Percentiles rank a stretch among this genome's conserved stretches.
Evolutionary conservation across 2,888 invertebrate genomes (phyloP).

Genomic region (Pyrocoelia pectoralis): DNA sequence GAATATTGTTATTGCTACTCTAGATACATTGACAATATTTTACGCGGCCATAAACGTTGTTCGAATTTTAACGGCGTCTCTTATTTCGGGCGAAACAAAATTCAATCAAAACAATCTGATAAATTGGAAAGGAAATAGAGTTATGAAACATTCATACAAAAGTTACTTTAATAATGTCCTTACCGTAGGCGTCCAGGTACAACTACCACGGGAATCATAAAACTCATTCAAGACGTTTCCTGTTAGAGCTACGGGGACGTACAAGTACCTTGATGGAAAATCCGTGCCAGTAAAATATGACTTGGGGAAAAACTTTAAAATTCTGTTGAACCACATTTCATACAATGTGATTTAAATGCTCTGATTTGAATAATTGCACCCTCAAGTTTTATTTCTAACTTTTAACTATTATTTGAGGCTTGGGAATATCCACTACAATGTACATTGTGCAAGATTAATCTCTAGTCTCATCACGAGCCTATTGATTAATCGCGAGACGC

Average conservation of each 20-base stretch:
- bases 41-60: slow-evolving; percentile 15
- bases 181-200: slow-evolving; percentile 29
- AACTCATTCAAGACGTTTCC: slow-evolving; percentile 38
- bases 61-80: not conserved
- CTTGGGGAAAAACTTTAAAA: slow-evolving; percentile 29
- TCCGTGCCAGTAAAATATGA: slow-evolving; percentile 38
- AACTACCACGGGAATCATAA: slow-evolving; percentile 38
- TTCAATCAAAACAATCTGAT: not conserved
- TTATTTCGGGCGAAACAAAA: not conserved
- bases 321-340: slow-evolving; percentile 26
- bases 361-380: slow-evolving; percentile 35
- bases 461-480: too few relatives aligned
- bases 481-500: too few relatives aligned
- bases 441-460: too few relatives aligned
- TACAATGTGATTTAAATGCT: slow-evolving; percentile 29
- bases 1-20: slow-evolving; percentile 38
- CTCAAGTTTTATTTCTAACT: slow-evolving; percentile 20
- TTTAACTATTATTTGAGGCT: slow-evolving; percentile 25
- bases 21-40: slow-evolving; percentile 29
- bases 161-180: slow-evolving; percentile 27
- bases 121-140: slow-evolving; percentile 1
- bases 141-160: slow-evolving; percentile 29
- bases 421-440: slow-evolving; percentile 13
- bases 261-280: slow-evolving; percentile 38
- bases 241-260: slow-evolving; percentile 32